Percentiles rank a stretch among this genome's conserved stretches.
Conservation (phyloP, 2,888 invertebrate genomes). For the Apodemia zela region DNA sequence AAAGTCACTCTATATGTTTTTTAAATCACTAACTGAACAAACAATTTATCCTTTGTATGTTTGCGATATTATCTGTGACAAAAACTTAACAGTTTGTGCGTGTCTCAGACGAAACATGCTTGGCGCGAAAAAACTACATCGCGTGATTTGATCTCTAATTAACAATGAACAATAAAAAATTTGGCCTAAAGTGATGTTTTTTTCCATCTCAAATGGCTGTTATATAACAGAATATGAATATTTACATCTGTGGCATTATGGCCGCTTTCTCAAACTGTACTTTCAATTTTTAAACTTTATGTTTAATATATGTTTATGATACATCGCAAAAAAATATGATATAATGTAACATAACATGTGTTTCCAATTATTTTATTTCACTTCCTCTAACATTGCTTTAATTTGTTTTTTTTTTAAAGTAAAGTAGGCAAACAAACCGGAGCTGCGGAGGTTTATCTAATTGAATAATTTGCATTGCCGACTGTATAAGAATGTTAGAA, state of each 20-base stretch:
- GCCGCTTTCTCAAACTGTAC: slow-evolving; percentile 11
- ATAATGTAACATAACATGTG: not conserved
- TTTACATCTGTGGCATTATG: slow-evolving; percentile 11
- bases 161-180: slow-evolving; percentile 14
- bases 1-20: no score
- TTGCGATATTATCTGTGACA: slow-evolving; percentile 1
- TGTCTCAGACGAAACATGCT: slow-evolving; percentile 5
- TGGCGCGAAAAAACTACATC: not conserved
- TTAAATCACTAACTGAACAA: no score
- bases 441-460: not conserved
- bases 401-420: not conserved
- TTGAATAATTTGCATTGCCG: not conserved
- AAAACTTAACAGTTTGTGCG: slow-evolving; percentile 1
- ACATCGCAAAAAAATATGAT: slow-evolving; percentile 1
- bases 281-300: slow-evolving; percentile 2
- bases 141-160: slow-evolving; percentile 9
- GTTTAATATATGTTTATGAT: not conserved
- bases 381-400: not conserved
- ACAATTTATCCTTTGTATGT: no score
- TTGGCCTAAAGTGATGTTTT: slow-evolving; percentile 10
- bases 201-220: slow-evolving; percentile 10
- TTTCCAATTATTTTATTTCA: not conserved
- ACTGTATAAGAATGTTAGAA: no score
- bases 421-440: not conserved
- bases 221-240: slow-evolving; percentile 8